phyloP scores from a whole-genome alignment of 2,797 vertebrate genomes.

The Anabacerthia variegaticeps region DNA sequence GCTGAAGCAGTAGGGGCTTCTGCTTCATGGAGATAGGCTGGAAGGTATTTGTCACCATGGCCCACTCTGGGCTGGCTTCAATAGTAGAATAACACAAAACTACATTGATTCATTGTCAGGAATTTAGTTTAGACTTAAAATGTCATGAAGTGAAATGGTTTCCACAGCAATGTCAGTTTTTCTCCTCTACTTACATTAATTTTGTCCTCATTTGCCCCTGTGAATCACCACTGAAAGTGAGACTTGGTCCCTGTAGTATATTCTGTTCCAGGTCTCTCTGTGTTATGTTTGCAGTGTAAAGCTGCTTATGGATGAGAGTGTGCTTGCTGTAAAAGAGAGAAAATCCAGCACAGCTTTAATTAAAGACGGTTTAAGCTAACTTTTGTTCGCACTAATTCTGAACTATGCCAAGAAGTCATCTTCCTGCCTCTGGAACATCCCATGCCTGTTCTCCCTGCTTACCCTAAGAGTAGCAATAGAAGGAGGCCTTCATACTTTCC shows the following conservation, averaged over 20 bases:
- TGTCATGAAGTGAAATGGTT: slow-evolving; percentile 33
- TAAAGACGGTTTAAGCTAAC: neutral
- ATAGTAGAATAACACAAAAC: slow-evolving; percentile 1
- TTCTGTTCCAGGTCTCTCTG: neutral
- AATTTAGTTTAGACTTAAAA: slow-evolving; percentile 32
- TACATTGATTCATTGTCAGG: slow-evolving; percentile 26
- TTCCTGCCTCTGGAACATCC: neutral
- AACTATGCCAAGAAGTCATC: neutral
- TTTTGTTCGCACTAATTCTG: neutral
- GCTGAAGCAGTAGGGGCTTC: neutral
- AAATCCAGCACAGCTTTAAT: neutral
- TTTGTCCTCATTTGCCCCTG: slow-evolving; percentile 44
- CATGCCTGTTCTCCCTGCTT: neutral
- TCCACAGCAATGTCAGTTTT: slow-evolving; percentile 38
- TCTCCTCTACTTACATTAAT: slow-evolving; percentile 18
- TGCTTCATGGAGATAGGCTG: slow-evolving; percentile 28
- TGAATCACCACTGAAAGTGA: slow-evolving; percentile 46
- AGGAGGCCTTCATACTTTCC: neutral
- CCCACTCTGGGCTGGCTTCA: slow-evolving; percentile 2
- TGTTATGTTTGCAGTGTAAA: neutral
- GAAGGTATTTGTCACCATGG: neutral
- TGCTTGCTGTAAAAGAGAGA: neutral
- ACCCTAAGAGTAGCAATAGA: neutral
- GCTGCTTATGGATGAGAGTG: neutral
- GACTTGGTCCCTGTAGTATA: neutral